Base-by-base conservation (phyloP, 2,113 vertebrate genomes). In the Meriones unguiculatus region DNA sequence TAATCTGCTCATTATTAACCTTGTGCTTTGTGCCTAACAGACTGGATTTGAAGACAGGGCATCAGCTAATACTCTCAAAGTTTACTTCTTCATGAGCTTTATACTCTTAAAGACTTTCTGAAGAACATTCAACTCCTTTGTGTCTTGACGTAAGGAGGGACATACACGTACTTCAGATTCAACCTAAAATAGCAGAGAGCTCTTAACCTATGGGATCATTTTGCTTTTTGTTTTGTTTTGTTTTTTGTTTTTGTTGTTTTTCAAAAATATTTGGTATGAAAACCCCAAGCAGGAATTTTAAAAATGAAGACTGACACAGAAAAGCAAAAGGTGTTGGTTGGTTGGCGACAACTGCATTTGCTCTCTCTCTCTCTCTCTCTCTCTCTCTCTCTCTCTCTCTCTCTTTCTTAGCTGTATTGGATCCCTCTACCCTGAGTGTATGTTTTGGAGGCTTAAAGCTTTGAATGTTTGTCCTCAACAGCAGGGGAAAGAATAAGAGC, bases 1-100 rank as follows among this genome's bases (percentile, higher is more conserved):
- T 98, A 97, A 97, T 97, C 97, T 95, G 89, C 59, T 96, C 92
- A 91, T 95, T 97, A 97, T 97, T 95, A 95, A 96, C 94, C 97
- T 94, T 80, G 72, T 91, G 90, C 81, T 81, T 96, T 97, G 87
- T 95, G 89, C 95, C 94, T 93, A 38, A 54, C 96, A 94, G 87
- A 96, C 95, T 93, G 97, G 89, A 95, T 95, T 97, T 93, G 65
- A 96, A 95, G 96, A 93, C 77, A 97, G 81, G 93, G 73, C 24
- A 76, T 70, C 78, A 92, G 15, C 41, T 72, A 73, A 84, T 93
- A 69, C 86, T 84, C 88, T 94, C 24, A 70, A 90, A 96, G 77
- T 89, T 97, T 95, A 73, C 65, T 94, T 89, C 54, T 65, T 91
- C 85, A 65, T 93, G 50, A 96, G 92, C 65, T 50, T 77, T 87